Evolutionary conservation across 2,113 vertebrate species (phyloP).

Genomic region (Phrynosoma platyrhinos): DNA sequence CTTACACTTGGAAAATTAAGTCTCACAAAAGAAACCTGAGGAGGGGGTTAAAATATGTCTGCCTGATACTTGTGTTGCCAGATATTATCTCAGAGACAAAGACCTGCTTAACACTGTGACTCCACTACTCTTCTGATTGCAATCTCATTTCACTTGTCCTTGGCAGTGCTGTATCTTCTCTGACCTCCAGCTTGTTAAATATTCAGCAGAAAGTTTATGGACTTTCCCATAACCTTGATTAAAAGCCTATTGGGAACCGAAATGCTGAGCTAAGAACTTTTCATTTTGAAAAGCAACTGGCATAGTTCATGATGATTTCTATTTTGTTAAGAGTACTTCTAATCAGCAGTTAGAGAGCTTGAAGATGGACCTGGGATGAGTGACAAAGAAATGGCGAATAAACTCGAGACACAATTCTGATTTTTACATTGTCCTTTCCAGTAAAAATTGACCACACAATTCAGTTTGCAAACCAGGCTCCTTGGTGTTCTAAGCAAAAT

Average conservation of each 20-base stretch:
- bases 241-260: constrained; percentile 70
- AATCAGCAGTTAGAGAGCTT: constrained; percentile 65
- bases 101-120: constrained; percentile 69
- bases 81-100: constrained; percentile 74
- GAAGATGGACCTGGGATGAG: constrained; percentile 23
- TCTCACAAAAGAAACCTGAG: constrained; percentile 50
- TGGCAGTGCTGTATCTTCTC: constrained; percentile 67
- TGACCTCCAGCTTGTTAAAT: constrained; percentile 78
- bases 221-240: constrained; percentile 79
- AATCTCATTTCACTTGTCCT: constrained; percentile 79
- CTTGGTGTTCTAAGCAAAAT: constrained; percentile 7
- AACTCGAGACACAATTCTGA: constrained; percentile 21
- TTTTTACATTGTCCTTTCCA: constrained; percentile 13
- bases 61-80: constrained; percentile 65
- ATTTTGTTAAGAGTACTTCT: constrained; percentile 64
- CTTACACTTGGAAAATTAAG: constrained; percentile 67
- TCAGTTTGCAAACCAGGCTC: constrained; percentile 48
- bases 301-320: constrained; percentile 69
- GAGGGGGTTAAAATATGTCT: constrained; percentile 43
- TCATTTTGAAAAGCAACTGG: constrained; percentile 52
- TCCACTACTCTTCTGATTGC: constrained; percentile 71
- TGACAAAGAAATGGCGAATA: constrained; percentile 27
- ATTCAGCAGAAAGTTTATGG: constrained; percentile 79
- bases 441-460: constrained; percentile 38
- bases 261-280: constrained; percentile 69